Evolutionary conservation across 2,888 invertebrate genomes (phyloP), one percentile per base, ranked within the genome.

Genomic region (Heliconius aoede): DNA sequence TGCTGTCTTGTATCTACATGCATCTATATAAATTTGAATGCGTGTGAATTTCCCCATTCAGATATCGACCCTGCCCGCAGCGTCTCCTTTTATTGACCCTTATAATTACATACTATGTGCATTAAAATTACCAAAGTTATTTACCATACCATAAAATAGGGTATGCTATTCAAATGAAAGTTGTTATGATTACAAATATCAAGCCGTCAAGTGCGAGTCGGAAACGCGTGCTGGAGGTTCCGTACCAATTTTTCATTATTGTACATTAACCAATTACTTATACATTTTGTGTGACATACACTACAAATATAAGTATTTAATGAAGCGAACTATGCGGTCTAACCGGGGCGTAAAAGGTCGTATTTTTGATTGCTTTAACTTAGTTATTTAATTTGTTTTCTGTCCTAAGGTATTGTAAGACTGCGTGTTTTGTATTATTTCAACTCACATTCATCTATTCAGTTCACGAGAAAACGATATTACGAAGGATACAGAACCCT

Each of bases 41-140:
- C 80, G 80, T 82, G 86, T 86, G 86, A 86, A 86, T 79, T 82
- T 82, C 68, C 76, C 80, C 81, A 73, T 77, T 74, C 83, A 85
- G 86, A 86, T 91, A 92, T 92, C 91, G 91, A 91, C 88, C 91
- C 87, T 46, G 83, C 93, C 93, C 93, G 92, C 89, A 92, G 85
- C 81, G 76, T 81, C n/a, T n/a, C 80, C 84, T 84, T 78, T 84
- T 85, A 86, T 85, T 87, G 81, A 80, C 81, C 82, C 81, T 80
- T 78, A 76, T 79, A 82, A 82, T 81, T 80, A 83, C 73, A 78
- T 75, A 58, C 76, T 40, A 24, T 71, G 74, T 64, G 74, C 72
- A 73, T 79, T 76, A 76, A 74, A 73, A 74, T 80, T 68, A 60
- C 36, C 24, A 40, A 69, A 69, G 55, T 18, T 55, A 55, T 55